These are phyloP conservation scores for Pachymerium ferrugineum DNA, from an alignment of 2,888 invertebrate species.

Conservation along the genomic window DNA sequence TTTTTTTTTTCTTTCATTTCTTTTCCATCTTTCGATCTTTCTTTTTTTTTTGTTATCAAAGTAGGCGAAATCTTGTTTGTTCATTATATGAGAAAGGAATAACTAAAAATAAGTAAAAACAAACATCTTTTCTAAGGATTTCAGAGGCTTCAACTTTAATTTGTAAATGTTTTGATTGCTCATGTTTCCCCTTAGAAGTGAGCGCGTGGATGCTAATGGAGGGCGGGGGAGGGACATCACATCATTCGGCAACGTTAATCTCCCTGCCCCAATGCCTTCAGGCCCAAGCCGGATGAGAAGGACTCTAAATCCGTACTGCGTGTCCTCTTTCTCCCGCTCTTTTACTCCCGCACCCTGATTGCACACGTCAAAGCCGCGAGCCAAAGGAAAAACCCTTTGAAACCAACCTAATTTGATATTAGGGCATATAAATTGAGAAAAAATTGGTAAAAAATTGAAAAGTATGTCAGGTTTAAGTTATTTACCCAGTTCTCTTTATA, in stretches of 20 bases:
- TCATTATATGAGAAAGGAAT: background rate
- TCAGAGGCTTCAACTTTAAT: constrained; percentile 27
- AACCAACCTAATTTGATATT: no score
- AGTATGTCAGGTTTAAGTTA: background rate
- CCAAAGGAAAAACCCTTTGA: background rate
- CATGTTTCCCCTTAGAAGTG: background rate
- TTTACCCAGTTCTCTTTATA: no score
- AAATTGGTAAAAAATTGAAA: background rate
- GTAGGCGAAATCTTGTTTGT: background rate
- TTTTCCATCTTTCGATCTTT: background rate
- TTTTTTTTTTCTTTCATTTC: no score
- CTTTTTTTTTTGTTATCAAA: background rate
- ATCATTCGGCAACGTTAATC: constrained; percentile 10
- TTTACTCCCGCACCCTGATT: constrained; percentile 24
- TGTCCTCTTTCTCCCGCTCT: constrained; percentile 27
- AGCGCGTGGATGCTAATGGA: constrained; percentile 27
- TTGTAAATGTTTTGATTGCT: constrained; percentile 24
- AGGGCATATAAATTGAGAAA: no score
- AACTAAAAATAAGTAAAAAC: background rate
- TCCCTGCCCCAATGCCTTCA: constrained; percentile 14
- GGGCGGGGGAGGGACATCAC: background rate
- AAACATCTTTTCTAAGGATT: no score
- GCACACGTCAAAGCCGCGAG: background rate
- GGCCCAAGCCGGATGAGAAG: constrained; percentile 19
- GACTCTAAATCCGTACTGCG: constrained; percentile 8